Evolutionary conservation across 2,888 invertebrate genomes (phyloP).

Genomic region (Chymomyza amoena): DNA sequence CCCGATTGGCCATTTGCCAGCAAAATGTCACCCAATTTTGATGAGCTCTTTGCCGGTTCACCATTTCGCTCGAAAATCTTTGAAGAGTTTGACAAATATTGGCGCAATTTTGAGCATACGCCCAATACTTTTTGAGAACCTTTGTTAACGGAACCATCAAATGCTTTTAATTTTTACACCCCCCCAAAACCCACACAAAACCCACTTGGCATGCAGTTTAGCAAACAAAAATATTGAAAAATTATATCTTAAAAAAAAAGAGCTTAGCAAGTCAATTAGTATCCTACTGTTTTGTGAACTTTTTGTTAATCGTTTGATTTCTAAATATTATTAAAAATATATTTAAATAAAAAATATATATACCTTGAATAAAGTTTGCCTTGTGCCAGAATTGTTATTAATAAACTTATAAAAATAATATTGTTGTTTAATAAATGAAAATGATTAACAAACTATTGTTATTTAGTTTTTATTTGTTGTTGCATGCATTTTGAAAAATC

Average conservation of each 20-base stretch:
- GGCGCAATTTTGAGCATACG: slow-evolving; percentile 69
- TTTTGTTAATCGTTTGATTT: slow-evolving; percentile 53
- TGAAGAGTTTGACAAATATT: slow-evolving; percentile 74
- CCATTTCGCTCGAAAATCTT: slow-evolving; percentile 69
- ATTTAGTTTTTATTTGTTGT: slow-evolving; percentile 43
- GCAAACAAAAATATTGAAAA: slow-evolving; percentile 25
- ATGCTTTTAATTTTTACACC: slow-evolving; percentile 36
- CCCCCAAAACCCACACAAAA: background rate
- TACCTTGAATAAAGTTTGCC: background rate
- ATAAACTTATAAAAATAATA: slow-evolving; percentile 9
- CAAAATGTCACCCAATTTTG: slow-evolving; percentile 59
- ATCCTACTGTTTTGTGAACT: slow-evolving; percentile 33
- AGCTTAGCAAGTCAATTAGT: slow-evolving; percentile 38
- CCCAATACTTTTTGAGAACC: slow-evolving; percentile 31
- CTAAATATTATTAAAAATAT: slow-evolving; percentile 57
- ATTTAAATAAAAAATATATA: background rate
- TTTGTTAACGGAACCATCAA: slow-evolving; percentile 51
- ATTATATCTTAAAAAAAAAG: slow-evolving; percentile 18
- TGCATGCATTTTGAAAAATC: slow-evolving; percentile 42
- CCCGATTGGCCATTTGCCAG: slow-evolving; percentile 36
- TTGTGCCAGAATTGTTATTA: slow-evolving; percentile 18
- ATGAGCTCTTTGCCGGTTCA: slow-evolving; percentile 71
- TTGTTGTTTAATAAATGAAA: slow-evolving; percentile 26
- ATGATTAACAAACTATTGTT: slow-evolving; percentile 38
- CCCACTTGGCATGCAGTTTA: slow-evolving; percentile 53